Percentiles rank a stretch among this genome's conserved stretches.
phyloP scores from a whole-genome alignment of 2,888 invertebrate species.

The Cremastobaeus sp. region DNA sequence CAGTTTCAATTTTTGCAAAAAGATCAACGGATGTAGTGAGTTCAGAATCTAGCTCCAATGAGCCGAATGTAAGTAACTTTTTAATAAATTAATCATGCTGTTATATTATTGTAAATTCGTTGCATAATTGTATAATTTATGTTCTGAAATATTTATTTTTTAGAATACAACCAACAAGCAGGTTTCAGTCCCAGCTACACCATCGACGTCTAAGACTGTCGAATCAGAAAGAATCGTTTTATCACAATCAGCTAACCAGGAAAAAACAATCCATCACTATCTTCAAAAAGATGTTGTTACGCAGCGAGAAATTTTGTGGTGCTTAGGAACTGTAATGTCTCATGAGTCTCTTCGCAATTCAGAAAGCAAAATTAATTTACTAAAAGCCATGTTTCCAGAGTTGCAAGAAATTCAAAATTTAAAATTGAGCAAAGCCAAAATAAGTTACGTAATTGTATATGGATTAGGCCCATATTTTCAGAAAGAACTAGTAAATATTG shows the following conservation, averaged over 20 bases:
- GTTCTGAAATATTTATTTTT: not conserved
- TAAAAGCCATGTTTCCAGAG: slow-evolving; percentile 43
- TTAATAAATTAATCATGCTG: slow-evolving; percentile 1
- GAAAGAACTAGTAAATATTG: slow-evolving; percentile 30
- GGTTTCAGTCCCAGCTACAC: not conserved
- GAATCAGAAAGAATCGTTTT: not conserved
- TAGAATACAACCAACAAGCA: slow-evolving; percentile 2
- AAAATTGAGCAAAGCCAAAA: slow-evolving; percentile 53
- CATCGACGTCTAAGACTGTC: slow-evolving; percentile 4
- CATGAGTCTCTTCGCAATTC: slow-evolving; percentile 39
- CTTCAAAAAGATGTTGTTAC: slow-evolving; percentile 28
- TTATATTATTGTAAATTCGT: slow-evolving; percentile 2
- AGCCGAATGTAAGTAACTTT: slow-evolving; percentile 1
- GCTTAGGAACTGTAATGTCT: slow-evolving; percentile 24
- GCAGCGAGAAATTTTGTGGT: slow-evolving; percentile 29
- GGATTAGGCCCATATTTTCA: slow-evolving; percentile 39
- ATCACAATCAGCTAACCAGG: not conserved
- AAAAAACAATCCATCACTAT: slow-evolving; percentile 9
- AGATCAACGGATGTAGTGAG: slow-evolving; percentile 1
- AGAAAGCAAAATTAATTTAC: slow-evolving; percentile 26
- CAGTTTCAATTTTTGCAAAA: slow-evolving; percentile 2
- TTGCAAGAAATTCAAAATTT: slow-evolving; percentile 45
- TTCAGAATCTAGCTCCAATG: not conserved
- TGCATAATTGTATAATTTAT: not conserved
- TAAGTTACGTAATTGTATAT: slow-evolving; percentile 50